A percentile compares a stretch with the other conserved stretches of the same genome.
Evolutionary conservation across 2,888 invertebrate genomes (phyloP).

Genomic region (Aphrophora alni): DNA sequence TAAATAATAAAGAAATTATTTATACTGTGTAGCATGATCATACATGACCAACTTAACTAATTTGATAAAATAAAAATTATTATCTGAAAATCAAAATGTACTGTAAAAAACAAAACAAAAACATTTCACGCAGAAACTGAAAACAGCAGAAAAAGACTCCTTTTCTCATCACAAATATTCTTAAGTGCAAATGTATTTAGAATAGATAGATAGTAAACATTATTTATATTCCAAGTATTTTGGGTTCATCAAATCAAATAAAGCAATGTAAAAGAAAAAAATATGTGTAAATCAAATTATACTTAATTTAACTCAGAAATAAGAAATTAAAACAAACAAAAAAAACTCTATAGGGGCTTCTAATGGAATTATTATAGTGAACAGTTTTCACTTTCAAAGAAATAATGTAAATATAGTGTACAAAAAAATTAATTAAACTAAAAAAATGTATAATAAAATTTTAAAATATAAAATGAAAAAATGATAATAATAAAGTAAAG

Average conservation of each 20-base stretch:
- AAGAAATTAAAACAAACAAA: not conserved
- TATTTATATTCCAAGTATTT: not conserved
- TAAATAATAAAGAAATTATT: not conserved
- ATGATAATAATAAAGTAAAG: not conserved
- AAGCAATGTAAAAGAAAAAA: not conserved
- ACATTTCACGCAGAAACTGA: not conserved
- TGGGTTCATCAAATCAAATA: not conserved
- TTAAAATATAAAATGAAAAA: not conserved
- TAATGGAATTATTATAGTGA: not conserved
- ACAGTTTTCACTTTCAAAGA: not conserved
- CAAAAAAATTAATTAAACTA: not conserved
- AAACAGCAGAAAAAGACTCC: not conserved
- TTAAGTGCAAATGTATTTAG: not conserved
- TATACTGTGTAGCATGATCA: not conserved
- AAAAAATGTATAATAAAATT: not conserved
- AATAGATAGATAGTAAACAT: not conserved
- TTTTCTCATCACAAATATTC: not conserved
- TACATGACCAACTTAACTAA: not conserved
- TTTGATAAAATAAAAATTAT: not conserved
- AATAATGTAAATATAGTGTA: not conserved
- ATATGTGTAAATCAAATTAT: not conserved
- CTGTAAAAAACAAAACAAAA: not conserved
- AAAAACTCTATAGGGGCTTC: not conserved
- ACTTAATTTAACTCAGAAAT: not conserved
- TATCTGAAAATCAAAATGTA: not conserved